Conservation (phyloP, 1,140 invertebrate species). For the Cephus cinctus region DNA sequence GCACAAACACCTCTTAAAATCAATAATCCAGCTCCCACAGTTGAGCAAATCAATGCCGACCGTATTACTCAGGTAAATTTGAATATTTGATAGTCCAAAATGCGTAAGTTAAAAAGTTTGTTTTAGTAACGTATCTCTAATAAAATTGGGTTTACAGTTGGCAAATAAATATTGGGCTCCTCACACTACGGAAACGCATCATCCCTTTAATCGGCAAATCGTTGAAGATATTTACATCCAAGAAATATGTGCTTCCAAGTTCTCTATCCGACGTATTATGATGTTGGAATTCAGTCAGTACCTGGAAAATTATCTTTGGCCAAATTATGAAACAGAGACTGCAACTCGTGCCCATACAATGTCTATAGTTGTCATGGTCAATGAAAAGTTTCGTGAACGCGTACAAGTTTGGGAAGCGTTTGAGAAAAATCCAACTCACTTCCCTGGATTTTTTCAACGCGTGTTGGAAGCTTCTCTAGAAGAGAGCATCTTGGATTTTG, state of each 20-base stretch:
- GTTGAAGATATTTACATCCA: slow-evolving; percentile 80
- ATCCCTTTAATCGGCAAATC: slow-evolving; percentile 70
- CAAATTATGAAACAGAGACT: slow-evolving; percentile 75
- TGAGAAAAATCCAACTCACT: slow-evolving; percentile 76
- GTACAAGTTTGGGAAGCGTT: slow-evolving; percentile 96
- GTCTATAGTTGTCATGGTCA: slow-evolving; percentile 96
- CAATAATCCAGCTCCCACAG: slow-evolving; percentile 69
- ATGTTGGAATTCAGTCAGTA: slow-evolving; percentile 97
- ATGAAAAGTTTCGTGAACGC: slow-evolving; percentile 97
- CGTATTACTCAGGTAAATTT: slow-evolving; percentile 70
- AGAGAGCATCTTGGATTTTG: slow-evolving; percentile 56
- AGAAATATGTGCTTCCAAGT: slow-evolving; percentile 77
- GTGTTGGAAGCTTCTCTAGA: slow-evolving; percentile 73
- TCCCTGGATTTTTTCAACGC: slow-evolving; percentile 84
- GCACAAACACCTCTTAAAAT: slow-evolving; percentile 43
- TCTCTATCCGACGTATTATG: slow-evolving; percentile 86
- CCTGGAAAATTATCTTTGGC: slow-evolving; percentile 96
- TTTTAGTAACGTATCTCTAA: neutral
- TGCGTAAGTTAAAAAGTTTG: neutral
- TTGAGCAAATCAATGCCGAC: slow-evolving; percentile 83
- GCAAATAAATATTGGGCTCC: slow-evolving; percentile 89
- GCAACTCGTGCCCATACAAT: slow-evolving; percentile 82
- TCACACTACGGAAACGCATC: slow-evolving; percentile 67
- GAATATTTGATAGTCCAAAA: neutral
- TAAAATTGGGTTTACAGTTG: slow-evolving; percentile 59